A percentile compares a stretch with the other conserved stretches of the same genome.
Evolutionary conservation across 53 echinoderm and acorn worm species (phyloP).

Genomic region (Echinarachnius parma): DNA sequence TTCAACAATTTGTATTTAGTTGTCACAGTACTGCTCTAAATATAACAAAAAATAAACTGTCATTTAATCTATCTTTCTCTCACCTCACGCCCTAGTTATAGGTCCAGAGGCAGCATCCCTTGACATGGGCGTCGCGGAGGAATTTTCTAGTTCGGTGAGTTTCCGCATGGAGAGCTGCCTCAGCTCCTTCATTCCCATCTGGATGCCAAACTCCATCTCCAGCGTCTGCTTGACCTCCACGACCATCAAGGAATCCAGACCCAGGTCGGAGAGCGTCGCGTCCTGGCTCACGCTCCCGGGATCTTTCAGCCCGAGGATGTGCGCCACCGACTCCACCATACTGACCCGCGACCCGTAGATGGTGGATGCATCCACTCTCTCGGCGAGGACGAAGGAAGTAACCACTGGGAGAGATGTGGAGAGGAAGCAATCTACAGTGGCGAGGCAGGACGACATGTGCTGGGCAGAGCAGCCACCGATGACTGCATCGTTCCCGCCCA

Average conservation of each 20-base stretch:
- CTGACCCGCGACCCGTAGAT: constrained; percentile 36
- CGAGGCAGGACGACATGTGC: constrained; percentile 69
- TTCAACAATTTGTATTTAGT: too few species aligned
- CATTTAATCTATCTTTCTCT: too few species aligned
- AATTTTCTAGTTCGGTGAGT: constrained; percentile 34
- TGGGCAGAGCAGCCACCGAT: constrained; percentile 64
- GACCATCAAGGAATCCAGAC: constrained; percentile 79
- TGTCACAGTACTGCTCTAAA: too few species aligned
- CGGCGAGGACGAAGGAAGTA: constrained; percentile 59
- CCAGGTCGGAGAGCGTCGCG: constrained; percentile 67
- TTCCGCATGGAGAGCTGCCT: constrained; percentile 68
- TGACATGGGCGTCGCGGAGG: background rate
- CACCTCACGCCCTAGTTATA: too few species aligned
- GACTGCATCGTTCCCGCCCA: constrained; percentile 63
- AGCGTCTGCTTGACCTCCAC: constrained; percentile 81
- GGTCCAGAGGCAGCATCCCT: background rate
- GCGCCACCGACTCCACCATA: constrained; percentile 53
- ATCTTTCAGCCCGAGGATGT: constrained; percentile 68
- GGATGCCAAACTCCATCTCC: constrained; percentile 66
- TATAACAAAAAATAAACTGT: too few species aligned
- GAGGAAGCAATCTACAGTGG: constrained; percentile 64
- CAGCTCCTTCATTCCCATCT: constrained; percentile 71
- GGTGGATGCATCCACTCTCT: constrained; percentile 12
- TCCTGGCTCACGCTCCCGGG: constrained; percentile 59
- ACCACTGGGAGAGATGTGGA: constrained; percentile 63